Evolutionary conservation across 1,140 invertebrate species (phyloP).

Genomic region (Lanistes nyassanus): DNA sequence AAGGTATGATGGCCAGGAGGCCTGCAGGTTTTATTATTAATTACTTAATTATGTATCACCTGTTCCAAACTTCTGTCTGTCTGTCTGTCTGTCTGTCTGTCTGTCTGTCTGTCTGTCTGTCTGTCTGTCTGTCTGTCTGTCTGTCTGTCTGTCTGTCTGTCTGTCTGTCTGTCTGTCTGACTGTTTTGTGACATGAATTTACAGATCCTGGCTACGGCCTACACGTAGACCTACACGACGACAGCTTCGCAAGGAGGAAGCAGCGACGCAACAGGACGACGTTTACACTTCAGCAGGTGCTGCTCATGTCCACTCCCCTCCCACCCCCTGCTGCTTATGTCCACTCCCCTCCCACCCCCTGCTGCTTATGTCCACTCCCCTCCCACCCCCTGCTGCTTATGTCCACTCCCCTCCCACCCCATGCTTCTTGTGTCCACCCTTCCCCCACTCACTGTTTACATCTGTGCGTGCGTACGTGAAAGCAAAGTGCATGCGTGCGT

Average conservation of each 20-base stretch:
- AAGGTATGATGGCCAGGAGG: too few species aligned
- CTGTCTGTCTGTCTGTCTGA: slow-evolving; percentile 3
- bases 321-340: slow-evolving; percentile 35
- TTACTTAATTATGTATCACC: too few species aligned
- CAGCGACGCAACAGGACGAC: slow-evolving; percentile 95
- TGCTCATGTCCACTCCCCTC: background rate
- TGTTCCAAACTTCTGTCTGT: background rate
- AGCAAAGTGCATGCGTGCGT: background rate
- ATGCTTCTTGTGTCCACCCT: background rate
- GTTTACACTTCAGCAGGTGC: slow-evolving; percentile 94
- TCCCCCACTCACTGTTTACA: background rate
- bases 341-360: slow-evolving; percentile 53
- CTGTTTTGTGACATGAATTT: slow-evolving; percentile 65
- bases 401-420: background rate
- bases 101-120: slow-evolving; percentile 19
- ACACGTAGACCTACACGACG: slow-evolving; percentile 91
- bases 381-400: slow-evolving; percentile 60
- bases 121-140: slow-evolving; percentile 16
- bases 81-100: slow-evolving; percentile 17
- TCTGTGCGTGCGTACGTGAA: background rate
- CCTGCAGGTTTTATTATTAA: too few species aligned
- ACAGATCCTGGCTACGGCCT: slow-evolving; percentile 61
- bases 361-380: slow-evolving; percentile 36
- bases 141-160: slow-evolving; percentile 6
- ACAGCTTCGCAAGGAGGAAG: slow-evolving; percentile 94